These are phyloP conservation scores for Aleadryas rufinucha DNA, from an alignment of 2,113 vertebrate genomes.

Conservation along the genomic window DNA sequence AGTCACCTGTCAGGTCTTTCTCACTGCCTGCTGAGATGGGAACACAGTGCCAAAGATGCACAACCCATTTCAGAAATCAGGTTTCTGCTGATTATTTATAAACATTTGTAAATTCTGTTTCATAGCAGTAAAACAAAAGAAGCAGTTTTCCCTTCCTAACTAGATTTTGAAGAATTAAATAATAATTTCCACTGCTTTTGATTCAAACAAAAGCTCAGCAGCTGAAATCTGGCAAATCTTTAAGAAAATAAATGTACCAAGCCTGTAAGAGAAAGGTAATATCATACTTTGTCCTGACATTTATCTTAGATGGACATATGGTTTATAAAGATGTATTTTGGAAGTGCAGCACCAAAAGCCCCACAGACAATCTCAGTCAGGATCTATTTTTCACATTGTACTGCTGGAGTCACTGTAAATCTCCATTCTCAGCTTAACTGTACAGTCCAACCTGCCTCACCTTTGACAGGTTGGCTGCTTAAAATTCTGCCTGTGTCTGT, in stretches of 20 bases:
- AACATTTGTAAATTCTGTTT: neutral
- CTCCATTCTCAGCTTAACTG: neutral
- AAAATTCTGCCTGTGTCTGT: neutral
- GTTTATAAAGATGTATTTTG: neutral
- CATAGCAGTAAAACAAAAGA: neutral
- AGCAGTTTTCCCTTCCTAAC: neutral
- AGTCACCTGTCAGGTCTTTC: neutral
- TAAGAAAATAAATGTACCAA: neutral
- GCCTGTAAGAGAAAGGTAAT: neutral
- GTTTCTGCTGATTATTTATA: neutral
- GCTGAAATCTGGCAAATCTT: neutral
- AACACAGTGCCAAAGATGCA: neutral
- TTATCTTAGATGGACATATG: neutral
- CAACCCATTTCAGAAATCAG: neutral
- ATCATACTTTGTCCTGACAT: neutral
- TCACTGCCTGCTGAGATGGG: neutral
- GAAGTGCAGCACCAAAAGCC: neutral
- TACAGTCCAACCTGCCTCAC: neutral
- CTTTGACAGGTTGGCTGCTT: neutral
- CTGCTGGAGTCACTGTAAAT: neutral
- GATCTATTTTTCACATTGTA: neutral
- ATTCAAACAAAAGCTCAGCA: neutral
- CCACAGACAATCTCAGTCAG: neutral
- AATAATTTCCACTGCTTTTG: neutral
- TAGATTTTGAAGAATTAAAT: neutral